These are phyloP conservation scores for Epinephelus cyanopodus DNA, from an alignment of 2,113 vertebrate species.

Conservation along the genomic window DNA sequence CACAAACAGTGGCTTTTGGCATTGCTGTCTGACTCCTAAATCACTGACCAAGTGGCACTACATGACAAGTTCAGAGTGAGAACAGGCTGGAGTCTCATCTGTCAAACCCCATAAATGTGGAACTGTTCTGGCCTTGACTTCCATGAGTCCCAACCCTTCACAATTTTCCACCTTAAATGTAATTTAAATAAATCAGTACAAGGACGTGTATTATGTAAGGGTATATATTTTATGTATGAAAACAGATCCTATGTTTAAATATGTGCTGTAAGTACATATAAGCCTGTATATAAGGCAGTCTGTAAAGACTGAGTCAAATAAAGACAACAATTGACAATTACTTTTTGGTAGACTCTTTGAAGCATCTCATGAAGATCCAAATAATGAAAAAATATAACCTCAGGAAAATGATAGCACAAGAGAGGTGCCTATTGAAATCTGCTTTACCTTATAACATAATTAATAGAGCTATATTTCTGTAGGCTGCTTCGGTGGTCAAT, in stretches of 20 bases:
- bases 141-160: neutral
- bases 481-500: slow-evolving; percentile 20
- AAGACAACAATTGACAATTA: too few species aligned
- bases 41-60: too few species aligned
- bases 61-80: too few species aligned
- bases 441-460: neutral
- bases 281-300: neutral
- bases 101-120: neutral
- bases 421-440: neutral
- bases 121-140: neutral
- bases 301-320: neutral
- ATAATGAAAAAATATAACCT: neutral
- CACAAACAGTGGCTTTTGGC: too few species aligned
- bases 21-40: too few species aligned
- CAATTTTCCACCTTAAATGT: neutral
- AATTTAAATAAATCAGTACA: neutral
- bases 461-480: slow-evolving; percentile 13
- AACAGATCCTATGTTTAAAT: neutral
- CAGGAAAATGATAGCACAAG: neutral
- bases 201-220: neutral
- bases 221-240: neutral
- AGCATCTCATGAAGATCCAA: neutral
- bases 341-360: neutral
- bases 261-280: neutral
- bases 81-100: too few species aligned